These are phyloP conservation scores for Tridacna gigas DNA, from an alignment of 2,888 invertebrate species.

Conservation along the genomic window DNA sequence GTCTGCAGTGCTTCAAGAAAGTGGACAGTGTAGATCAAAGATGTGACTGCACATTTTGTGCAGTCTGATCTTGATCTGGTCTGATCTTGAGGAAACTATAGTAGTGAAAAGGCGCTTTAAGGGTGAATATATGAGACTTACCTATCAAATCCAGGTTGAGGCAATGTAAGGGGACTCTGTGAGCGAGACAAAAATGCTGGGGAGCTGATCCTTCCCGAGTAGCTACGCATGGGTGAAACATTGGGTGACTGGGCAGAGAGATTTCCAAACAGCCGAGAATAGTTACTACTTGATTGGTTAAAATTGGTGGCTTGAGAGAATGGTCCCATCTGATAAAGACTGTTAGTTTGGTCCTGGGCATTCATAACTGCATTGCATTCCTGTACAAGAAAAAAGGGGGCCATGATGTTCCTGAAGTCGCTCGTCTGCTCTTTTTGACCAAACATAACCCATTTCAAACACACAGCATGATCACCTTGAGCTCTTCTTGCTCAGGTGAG, in stretches of 20 bases:
- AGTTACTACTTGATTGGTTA: constrained; percentile 72
- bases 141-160: constrained; percentile 58
- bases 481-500: too few relatives aligned
- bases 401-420: too few relatives aligned
- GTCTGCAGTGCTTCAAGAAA: too few relatives aligned
- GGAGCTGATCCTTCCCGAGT: constrained; percentile 81
- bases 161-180: constrained; percentile 63
- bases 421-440: too few relatives aligned
- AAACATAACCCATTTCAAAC: too few relatives aligned
- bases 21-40: too few relatives aligned
- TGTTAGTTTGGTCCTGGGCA: constrained; percentile 69
- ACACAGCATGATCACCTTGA: too few relatives aligned
- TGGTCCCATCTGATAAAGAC: constrained; percentile 70
- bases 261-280: constrained; percentile 74
- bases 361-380: constrained; percentile 72
- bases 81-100: too few relatives aligned
- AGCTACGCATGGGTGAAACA: constrained; percentile 80
- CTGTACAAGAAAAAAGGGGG: constrained; percentile 1
- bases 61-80: too few relatives aligned
- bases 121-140: constrained; percentile 13
- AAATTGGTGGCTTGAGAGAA: constrained; percentile 67
- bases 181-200: constrained; percentile 72
- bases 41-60: too few relatives aligned
- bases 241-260: constrained; percentile 81
- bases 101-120: not conserved